Conservation (phyloP, 2,888 invertebrate species). For the Clostera curtula region DNA sequence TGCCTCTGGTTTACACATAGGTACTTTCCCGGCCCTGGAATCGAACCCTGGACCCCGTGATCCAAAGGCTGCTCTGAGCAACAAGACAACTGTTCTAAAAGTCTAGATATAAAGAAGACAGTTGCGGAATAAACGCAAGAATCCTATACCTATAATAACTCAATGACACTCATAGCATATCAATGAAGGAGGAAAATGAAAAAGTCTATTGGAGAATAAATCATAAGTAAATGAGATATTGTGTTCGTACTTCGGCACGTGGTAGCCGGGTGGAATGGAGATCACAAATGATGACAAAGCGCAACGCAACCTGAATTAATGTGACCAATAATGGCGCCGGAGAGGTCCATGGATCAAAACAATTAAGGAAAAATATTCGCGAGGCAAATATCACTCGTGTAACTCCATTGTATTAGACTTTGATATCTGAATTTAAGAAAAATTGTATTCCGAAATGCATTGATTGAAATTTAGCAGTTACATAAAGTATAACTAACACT, state of each 20-base stretch:
- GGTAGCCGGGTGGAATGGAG: constrained; percentile 42
- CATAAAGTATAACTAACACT: too few species aligned
- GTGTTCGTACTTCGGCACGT: constrained; percentile 36
- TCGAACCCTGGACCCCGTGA: too few species aligned
- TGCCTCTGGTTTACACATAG: too few species aligned
- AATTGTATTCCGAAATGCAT: too few species aligned
- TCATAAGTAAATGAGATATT: constrained; percentile 62
- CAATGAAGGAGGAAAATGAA: constrained; percentile 40
- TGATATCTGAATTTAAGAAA: too few species aligned
- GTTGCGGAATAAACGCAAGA: constrained; percentile 11
- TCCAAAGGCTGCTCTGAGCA: background rate
- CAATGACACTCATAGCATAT: constrained; percentile 33
- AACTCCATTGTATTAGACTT: too few species aligned
- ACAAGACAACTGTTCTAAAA: constrained; percentile 8
- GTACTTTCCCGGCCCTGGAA: too few species aligned
- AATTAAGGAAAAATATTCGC: too few species aligned
- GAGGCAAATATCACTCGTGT: too few species aligned
- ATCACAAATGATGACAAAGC: constrained; percentile 53
- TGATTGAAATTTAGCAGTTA: too few species aligned
- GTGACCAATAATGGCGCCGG: constrained; percentile 18
- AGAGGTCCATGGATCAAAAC: constrained; percentile 7
- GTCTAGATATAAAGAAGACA: too few species aligned
- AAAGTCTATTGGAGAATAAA: constrained; percentile 54
- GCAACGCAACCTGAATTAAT: constrained; percentile 46
- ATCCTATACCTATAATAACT: constrained; percentile 29